Conservation (phyloP, 1,140 invertebrate genomes). For the Temnothorax longispinosus region DNA sequence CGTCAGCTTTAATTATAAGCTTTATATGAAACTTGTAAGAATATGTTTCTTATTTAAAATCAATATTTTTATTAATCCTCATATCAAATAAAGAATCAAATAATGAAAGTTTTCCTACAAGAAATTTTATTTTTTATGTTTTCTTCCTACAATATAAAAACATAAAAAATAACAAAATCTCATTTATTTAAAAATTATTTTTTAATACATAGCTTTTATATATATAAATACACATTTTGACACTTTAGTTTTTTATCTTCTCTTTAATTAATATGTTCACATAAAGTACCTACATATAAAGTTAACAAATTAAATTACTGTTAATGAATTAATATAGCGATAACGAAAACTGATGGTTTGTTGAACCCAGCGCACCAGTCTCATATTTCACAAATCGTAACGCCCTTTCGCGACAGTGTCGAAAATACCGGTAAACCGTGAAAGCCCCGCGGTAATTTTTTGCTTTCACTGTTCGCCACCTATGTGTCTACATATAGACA, state of each 20-base stretch:
- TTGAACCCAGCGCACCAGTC: background rate
- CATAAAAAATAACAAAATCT: background rate
- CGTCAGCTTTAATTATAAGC: background rate
- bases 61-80: background rate
- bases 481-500: conserved; percentile 13
- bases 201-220: background rate
- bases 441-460: conserved; percentile 30
- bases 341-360: background rate
- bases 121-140: background rate
- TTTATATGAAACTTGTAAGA: background rate
- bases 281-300: background rate
- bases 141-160: background rate
- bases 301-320: background rate
- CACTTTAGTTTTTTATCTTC: background rate
- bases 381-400: background rate
- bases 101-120: background rate
- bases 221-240: background rate
- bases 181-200: background rate
- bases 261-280: conserved; percentile 6
- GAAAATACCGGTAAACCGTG: conserved; percentile 38
- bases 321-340: conserved; percentile 13
- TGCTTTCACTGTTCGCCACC: conserved; percentile 13
- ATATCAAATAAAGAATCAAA: background rate
- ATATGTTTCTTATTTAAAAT: background rate
- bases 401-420: conserved; percentile 39